These are phyloP conservation scores for Capromys pilorides DNA, from an alignment of 2,797 vertebrate genomes.

Conservation along the genomic window DNA sequence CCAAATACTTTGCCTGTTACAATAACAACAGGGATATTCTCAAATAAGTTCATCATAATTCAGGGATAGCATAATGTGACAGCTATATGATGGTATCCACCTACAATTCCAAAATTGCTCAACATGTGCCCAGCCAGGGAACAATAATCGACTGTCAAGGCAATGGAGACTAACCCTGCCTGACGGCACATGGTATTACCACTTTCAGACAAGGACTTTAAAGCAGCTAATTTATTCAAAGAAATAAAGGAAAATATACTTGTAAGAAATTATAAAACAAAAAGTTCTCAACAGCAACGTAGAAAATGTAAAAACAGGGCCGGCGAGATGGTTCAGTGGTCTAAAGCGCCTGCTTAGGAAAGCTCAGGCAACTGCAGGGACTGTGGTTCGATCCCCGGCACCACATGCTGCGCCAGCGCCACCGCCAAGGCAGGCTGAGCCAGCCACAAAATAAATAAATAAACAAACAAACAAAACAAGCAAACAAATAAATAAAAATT, in stretches of 20 bases:
- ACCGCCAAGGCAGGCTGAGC: too few species aligned
- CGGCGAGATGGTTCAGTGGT: too few species aligned
- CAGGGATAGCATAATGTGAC: background rate
- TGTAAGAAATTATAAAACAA: slow-evolving; percentile 14
- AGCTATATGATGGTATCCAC: background rate
- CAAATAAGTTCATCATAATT: background rate
- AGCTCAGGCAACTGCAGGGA: too few species aligned
- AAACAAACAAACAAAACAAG: too few species aligned
- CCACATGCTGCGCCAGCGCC: too few species aligned
- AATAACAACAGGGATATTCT: background rate
- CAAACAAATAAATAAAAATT: too few species aligned
- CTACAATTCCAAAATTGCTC: background rate
- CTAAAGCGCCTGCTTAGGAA: too few species aligned
- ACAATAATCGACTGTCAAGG: background rate
- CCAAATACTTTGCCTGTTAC: background rate
- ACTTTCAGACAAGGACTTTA: slow-evolving; percentile 9
- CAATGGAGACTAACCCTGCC: background rate
- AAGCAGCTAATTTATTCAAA: background rate
- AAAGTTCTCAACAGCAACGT: slow-evolving; percentile 9
- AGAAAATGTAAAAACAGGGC: slow-evolving; percentile 27
- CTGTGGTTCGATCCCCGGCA: too few species aligned
- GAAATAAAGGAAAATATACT: slow-evolving; percentile 27
- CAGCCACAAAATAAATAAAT: too few species aligned
- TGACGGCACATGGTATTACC: background rate
- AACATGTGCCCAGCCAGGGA: background rate